Evolutionary conservation across 2,888 invertebrate species (phyloP).

Genomic region (Polydrusus tereticollis): DNA sequence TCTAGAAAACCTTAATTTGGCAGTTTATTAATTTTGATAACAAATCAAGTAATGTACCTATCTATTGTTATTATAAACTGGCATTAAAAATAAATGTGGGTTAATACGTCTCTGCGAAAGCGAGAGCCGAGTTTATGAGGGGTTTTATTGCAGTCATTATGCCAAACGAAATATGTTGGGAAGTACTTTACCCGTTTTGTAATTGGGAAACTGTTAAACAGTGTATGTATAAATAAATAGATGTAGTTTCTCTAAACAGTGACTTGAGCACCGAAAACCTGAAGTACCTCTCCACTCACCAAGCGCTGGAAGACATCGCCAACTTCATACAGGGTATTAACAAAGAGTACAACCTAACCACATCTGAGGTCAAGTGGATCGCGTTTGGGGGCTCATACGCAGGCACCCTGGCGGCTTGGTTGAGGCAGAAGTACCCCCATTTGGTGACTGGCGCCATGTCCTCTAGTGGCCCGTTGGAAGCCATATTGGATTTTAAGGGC

Average conservation of each 20-base stretch:
- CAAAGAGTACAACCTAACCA: conserved; percentile 71
- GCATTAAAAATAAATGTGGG: too few species aligned
- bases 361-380: conserved; percentile 81
- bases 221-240: too few species aligned
- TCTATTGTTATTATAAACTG: too few species aligned
- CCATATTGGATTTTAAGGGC: conserved; percentile 88
- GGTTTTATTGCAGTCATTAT: too few species aligned
- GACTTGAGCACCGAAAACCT: conserved; percentile 86
- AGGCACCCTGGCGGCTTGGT: conserved; percentile 93
- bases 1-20: too few species aligned
- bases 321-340: conserved; percentile 84
- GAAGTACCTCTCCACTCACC: conserved; percentile 79
- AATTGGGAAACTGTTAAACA: too few species aligned
- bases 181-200: too few species aligned
- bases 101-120: too few species aligned
- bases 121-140: too few species aligned
- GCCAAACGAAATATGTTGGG: too few species aligned
- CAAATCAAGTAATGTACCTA: too few species aligned
- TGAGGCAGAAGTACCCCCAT: conserved; percentile 88
- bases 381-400: conserved; percentile 96
- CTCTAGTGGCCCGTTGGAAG: conserved; percentile 89
- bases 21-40: too few species aligned
- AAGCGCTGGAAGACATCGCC: conserved; percentile 81
- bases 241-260: conserved; percentile 69
- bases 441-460: conserved; percentile 88